Evolutionary conservation across 1,140 invertebrate genomes (phyloP), one percentile per base, ranked within the genome.

Genomic region (Plutomurus gul): DNA sequence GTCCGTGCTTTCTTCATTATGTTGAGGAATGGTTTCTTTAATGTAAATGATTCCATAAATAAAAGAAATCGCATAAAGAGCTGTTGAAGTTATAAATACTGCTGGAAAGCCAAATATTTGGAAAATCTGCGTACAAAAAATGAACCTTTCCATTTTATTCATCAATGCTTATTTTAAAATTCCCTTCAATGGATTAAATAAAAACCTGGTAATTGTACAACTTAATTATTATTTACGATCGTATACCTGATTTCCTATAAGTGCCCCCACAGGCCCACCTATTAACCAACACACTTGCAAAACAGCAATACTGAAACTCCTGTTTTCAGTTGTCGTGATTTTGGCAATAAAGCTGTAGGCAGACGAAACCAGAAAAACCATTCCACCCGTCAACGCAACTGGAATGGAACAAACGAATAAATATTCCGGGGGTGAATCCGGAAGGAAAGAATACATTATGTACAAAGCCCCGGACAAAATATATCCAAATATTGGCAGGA

Each of bases 281-380:
- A 49, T 10, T 18, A 39, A 76, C 65, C 76, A 74, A 74, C 37
- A n/a, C 5, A 18, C 71, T 60, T 73, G 65, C 11, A 81, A 39
- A 8, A 78, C 49, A 16, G 75, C 60, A 39, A 81, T 76, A 39
- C 76, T 11, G 27, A 73, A 81, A 49, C 75, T 81, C 43, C 80
- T 76, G 8, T 77, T 60, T 18, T 74, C 25, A 3, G 36, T 36
- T 1, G 11, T 39, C 4, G 80, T 43, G 27, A 22, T 36, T 4
- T 25, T 39, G 1, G 80, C 49, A 22, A 81, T 65, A 27, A 27
- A 78, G 47, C 71, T 75, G 40, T 60, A 74, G 2, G 25, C 76
- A 33, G 33, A 43, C 3, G 78, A 8, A 27, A 77, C 10, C 16
- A 81, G 4, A 3, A 76, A 6, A 20, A 77, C 39, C 20, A 77